Evolutionary conservation across 2,113 vertebrate genomes (phyloP).

Genomic region (Ophthalmolycus amberensis): DNA sequence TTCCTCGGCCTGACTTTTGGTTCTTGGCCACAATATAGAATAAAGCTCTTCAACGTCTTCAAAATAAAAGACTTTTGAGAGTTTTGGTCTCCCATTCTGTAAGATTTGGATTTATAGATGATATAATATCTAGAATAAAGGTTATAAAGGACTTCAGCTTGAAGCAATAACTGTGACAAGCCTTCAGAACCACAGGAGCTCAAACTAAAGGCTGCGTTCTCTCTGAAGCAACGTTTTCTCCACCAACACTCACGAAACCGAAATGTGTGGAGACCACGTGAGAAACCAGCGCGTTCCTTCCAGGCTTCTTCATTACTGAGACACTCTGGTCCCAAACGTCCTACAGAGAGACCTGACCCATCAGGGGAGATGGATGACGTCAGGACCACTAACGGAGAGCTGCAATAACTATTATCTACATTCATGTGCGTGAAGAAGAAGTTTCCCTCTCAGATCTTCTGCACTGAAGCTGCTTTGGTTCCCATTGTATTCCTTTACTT

Average conservation of each 20-base stretch:
- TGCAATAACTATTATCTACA: slow-evolving; percentile 25
- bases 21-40: too few species aligned
- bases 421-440: neutral
- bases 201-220: neutral
- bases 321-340: neutral
- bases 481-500: neutral
- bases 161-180: neutral
- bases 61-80: too few species aligned
- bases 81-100: too few species aligned
- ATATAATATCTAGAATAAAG: too few species aligned
- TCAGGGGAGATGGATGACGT: slow-evolving; percentile 68
- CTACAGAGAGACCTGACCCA: slow-evolving; percentile 18
- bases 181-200: neutral
- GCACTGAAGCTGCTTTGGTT: too few species aligned
- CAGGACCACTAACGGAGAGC: slow-evolving; percentile 11
- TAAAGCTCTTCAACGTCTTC: too few species aligned
- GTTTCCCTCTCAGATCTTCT: too few species aligned
- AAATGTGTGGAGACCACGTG: slow-evolving; percentile 8
- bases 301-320: too few species aligned
- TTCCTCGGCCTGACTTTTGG: too few species aligned
- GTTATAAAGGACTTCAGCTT: neutral
- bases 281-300: too few species aligned
- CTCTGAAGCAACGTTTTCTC: neutral
- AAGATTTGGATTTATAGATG: too few species aligned
- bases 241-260: neutral